phyloP scores from a whole-genome alignment of 2,888 invertebrate species.

The Lypha dubia region DNA sequence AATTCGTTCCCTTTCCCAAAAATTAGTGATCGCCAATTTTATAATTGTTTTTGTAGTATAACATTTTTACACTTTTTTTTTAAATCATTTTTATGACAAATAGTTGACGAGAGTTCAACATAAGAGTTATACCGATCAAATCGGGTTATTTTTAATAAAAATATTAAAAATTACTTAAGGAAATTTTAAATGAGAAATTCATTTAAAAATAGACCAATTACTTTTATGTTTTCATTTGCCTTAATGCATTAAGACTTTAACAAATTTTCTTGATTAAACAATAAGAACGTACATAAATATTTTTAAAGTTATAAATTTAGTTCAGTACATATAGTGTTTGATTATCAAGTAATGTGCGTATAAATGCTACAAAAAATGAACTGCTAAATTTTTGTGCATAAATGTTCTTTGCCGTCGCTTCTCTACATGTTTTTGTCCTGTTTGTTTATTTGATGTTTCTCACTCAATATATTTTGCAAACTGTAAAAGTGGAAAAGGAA shows the following conservation, averaged over 20 bases:
- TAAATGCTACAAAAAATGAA: conserved; percentile 43
- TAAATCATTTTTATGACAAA: too few species aligned
- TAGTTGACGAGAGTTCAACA: too few species aligned
- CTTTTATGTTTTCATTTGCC: neutral
- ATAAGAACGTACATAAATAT: neutral
- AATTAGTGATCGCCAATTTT: too few species aligned
- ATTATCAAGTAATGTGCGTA: conserved; percentile 66
- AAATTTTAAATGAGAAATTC: neutral
- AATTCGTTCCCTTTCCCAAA: too few species aligned
- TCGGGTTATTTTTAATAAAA: too few species aligned
- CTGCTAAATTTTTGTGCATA: conserved; percentile 62
- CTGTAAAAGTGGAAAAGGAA: conserved; percentile 60
- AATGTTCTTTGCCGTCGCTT: conserved; percentile 12
- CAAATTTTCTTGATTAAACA: conserved; percentile 21
- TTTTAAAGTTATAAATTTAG: conserved; percentile 16
- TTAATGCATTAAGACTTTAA: neutral
- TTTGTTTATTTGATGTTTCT: conserved; percentile 33
- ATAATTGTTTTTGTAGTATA: too few species aligned
- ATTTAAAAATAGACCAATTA: neutral
- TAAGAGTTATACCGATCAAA: too few species aligned
- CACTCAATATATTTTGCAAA: conserved; percentile 57
- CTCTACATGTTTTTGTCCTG: neutral
- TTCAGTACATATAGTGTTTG: conserved; percentile 17
- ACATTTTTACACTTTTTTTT: too few species aligned
- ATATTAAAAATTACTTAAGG: neutral